Conservation (phyloP, 2,888 invertebrate species). For the Lepidochrysops patricia region DNA sequence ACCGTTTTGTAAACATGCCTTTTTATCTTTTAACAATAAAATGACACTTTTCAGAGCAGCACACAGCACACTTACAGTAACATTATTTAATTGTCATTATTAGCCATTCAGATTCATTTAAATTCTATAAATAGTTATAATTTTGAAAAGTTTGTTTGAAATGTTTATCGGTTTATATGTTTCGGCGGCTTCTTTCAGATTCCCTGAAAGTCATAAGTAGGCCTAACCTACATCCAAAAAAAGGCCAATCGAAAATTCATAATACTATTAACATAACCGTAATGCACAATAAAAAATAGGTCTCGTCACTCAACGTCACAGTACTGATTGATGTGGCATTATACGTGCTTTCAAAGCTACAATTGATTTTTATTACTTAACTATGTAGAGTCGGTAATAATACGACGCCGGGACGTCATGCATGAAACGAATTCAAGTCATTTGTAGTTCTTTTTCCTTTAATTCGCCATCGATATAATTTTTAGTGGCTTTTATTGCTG, state of each 20-base stretch:
- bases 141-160: too few species aligned
- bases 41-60: background rate
- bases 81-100: too few species aligned
- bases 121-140: too few species aligned
- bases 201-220: too few species aligned
- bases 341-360: conserved; percentile 5
- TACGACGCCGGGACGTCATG: conserved; percentile 38
- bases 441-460: conserved; percentile 28
- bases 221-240: too few species aligned
- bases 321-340: conserved; percentile 9
- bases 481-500: conserved; percentile 17
- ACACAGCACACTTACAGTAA: background rate
- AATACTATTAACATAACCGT: background rate
- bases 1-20: background rate
- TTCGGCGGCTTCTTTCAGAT: too few species aligned
- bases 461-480: conserved; percentile 30
- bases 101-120: too few species aligned
- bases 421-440: conserved; percentile 49
- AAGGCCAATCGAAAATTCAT: too few species aligned
- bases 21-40: background rate
- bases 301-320: background rate
- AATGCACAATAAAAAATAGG: background rate
- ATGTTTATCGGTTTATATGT: too few species aligned
- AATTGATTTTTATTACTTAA: conserved; percentile 20
- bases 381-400: conserved; percentile 38